Percentiles rank a stretch among this genome's conserved stretches.
These are phyloP conservation scores for Galeruca laticollis DNA, from an alignment of 2,888 invertebrate species.

Conservation along the genomic window DNA sequence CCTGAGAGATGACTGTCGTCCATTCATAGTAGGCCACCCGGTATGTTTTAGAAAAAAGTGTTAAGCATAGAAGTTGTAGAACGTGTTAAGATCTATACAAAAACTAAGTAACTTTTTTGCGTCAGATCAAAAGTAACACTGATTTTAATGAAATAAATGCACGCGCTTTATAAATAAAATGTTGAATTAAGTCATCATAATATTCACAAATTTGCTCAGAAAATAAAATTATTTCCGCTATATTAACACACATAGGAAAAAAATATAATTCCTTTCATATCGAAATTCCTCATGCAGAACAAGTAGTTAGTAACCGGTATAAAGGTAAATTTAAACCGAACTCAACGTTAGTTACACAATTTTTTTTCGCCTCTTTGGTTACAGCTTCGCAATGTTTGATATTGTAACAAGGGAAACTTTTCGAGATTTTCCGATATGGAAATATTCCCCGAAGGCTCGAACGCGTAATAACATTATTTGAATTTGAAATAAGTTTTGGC, in stretches of 20 bases:
- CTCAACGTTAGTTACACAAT: slow-evolving; percentile 9
- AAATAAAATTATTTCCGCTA: slow-evolving; percentile 1
- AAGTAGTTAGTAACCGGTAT: slow-evolving; percentile 18
- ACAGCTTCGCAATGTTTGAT: slow-evolving; percentile 46
- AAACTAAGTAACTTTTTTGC: too few species aligned
- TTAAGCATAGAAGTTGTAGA: too few species aligned
- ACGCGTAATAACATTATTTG: slow-evolving; percentile 55
- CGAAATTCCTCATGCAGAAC: slow-evolving; percentile 10
- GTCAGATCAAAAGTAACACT: too few species aligned
- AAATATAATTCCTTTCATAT: slow-evolving; percentile 7
- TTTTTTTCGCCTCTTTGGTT: slow-evolving; percentile 44
- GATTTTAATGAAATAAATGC: too few species aligned
- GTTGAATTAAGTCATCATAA: not conserved
- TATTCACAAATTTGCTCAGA: not conserved
- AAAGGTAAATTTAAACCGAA: slow-evolving; percentile 27
- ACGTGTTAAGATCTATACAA: too few species aligned
- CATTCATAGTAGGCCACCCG: too few species aligned
- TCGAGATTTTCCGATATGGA: slow-evolving; percentile 51
- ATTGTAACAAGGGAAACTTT: slow-evolving; percentile 53
- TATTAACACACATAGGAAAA: not conserved
- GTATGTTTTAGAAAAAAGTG: too few species aligned
- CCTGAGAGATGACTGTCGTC: too few species aligned
- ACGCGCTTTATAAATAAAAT: not conserved
- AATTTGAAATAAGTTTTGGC: slow-evolving; percentile 52
- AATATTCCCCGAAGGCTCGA: slow-evolving; percentile 45